phyloP scores from a whole-genome alignment of 2,113 vertebrate genomes.

The Percopsis transmontana region DNA sequence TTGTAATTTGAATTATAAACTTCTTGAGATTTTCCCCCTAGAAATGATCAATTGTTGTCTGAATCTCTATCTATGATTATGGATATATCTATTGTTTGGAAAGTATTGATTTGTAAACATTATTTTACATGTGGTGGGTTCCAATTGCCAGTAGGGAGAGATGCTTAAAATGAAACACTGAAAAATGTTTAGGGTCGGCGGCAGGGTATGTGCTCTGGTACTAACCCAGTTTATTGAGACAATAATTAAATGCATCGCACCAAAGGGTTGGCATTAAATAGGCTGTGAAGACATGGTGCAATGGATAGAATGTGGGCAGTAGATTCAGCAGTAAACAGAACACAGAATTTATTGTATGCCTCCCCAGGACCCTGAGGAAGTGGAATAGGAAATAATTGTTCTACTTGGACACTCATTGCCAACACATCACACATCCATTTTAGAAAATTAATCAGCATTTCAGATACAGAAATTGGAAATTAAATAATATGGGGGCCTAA shows the following conservation, averaged over 20 bases:
- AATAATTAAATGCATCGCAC: not conserved
- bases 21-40: no score
- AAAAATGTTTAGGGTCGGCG: slow-evolving; percentile 5
- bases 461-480: not conserved
- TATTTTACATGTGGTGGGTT: no score
- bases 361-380: not conserved
- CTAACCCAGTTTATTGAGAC: slow-evolving; percentile 1
- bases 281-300: not conserved
- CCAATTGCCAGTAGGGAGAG: not conserved
- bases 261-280: not conserved
- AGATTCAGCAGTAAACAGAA: not conserved
- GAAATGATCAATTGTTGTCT: no score
- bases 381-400: not conserved
- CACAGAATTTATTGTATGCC: no score
- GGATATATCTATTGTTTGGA: no score
- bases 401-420: not conserved
- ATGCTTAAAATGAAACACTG: slow-evolving; percentile 15
- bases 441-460: not conserved
- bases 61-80: no score
- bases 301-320: not conserved
- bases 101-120: no score
- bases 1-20: no score
- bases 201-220: not conserved
- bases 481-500: no score
- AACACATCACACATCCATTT: not conserved